phyloP scores from a whole-genome alignment of 2,797 vertebrate genomes.

The Sebastiscus albofasciatus region DNA sequence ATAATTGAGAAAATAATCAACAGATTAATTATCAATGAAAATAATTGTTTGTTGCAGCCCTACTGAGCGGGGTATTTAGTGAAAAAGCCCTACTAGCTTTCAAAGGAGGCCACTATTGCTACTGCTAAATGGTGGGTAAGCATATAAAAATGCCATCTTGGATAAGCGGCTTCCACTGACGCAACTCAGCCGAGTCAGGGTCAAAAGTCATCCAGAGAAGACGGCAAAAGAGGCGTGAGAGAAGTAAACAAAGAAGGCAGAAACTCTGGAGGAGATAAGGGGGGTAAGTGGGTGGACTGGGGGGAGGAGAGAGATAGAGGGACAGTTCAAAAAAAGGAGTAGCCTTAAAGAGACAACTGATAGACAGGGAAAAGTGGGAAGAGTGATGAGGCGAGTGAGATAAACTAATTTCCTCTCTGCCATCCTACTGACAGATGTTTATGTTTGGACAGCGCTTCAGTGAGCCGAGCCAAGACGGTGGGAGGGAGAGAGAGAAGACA shows the following conservation, averaged over 20 bases:
- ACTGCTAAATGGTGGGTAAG: conserved; percentile 25
- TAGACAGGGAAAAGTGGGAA: conserved; percentile 32
- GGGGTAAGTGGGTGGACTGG: background rate
- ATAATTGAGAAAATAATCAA: too few relatives aligned
- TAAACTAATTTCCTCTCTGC: conserved; percentile 45
- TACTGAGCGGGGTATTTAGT: background rate
- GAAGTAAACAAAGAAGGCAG: conserved; percentile 55
- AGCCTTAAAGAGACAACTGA: conserved; percentile 27
- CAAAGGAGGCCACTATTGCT: background rate
- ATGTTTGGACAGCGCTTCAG: conserved; percentile 36
- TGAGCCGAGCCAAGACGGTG: conserved; percentile 31
- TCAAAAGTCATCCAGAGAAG: conserved; percentile 52
- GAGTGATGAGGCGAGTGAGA: conserved; percentile 36
- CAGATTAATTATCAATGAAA: too few relatives aligned
- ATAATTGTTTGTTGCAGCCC: too few relatives aligned
- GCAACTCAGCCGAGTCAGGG: conserved; percentile 31
- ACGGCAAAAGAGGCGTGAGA: conserved; percentile 43
- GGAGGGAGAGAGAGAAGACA: conserved; percentile 3
- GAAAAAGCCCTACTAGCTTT: background rate
- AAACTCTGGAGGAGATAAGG: conserved; percentile 27
- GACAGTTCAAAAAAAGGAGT: background rate
- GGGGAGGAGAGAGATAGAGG: background rate
- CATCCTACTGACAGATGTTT: conserved; percentile 51
- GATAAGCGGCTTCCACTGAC: conserved; percentile 21
- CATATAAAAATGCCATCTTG: conserved; percentile 17